A percentile compares a stretch with the other conserved stretches of the same genome.
Evolutionary conservation across 2,113 vertebrate genomes (phyloP).

Genomic region (Tiliqua scincoides): DNA sequence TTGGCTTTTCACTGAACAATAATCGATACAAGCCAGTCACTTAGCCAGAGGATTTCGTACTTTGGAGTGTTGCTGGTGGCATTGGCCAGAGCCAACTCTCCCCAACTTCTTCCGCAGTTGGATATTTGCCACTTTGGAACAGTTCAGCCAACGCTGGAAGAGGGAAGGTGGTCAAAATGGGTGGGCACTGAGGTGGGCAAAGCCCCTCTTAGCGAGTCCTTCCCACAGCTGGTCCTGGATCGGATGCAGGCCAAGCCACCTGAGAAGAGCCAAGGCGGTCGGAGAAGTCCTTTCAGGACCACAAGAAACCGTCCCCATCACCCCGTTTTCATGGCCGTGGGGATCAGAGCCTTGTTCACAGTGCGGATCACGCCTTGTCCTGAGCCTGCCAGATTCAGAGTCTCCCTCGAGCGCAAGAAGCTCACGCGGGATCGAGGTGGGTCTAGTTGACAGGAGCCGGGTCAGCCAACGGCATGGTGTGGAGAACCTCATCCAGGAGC

Average conservation of each 20-base stretch:
- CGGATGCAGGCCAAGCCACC: too few relatives aligned
- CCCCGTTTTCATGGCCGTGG: not conserved
- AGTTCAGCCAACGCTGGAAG: not conserved
- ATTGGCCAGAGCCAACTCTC: too few relatives aligned
- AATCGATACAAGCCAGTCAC: not conserved
- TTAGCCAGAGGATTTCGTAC: not conserved
- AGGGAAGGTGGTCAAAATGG: not conserved
- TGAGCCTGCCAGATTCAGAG: too few relatives aligned
- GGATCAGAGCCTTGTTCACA: too few relatives aligned
- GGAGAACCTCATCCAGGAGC: constrained; percentile 84
- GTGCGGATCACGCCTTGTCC: not conserved
- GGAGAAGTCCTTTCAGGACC: too few relatives aligned
- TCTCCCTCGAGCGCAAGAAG: not conserved
- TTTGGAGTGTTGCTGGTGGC: not conserved
- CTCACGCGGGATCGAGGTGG: not conserved
- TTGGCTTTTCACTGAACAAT: not conserved
- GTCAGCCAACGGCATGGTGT: constrained; percentile 79
- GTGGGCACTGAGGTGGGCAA: not conserved
- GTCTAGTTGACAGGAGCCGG: constrained; percentile 67
- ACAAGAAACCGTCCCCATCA: too few relatives aligned
- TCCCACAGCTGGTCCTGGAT: too few relatives aligned
- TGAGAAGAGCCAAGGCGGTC: too few relatives aligned
- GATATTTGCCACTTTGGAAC: not conserved
- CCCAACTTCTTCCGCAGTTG: not conserved
- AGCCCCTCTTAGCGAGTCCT: fast-evolving